phyloP scores from a whole-genome alignment of 2,797 vertebrate species.

The Peromyscus melanophrys region DNA sequence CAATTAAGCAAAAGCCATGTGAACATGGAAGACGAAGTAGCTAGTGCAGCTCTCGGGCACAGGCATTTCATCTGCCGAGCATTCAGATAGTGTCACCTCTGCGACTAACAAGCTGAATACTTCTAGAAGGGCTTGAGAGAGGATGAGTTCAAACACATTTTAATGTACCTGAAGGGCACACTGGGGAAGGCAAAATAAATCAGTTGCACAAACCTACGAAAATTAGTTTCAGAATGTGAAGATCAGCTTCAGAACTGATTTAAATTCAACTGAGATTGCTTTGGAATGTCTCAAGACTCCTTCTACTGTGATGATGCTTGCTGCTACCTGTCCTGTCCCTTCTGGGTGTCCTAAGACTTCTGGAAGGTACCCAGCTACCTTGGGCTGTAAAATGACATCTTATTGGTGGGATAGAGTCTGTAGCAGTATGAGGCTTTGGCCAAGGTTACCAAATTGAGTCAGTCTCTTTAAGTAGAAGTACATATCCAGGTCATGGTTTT shows the following conservation, averaged over 20 bases:
- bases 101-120: neutral
- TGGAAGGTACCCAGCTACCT: neutral
- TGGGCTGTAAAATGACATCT: neutral
- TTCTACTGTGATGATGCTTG: neutral
- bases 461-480: constrained; percentile 50
- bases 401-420: neutral
- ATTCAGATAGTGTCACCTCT: neutral
- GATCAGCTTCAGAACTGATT: neutral
- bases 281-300: neutral
- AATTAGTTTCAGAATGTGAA: constrained; percentile 35
- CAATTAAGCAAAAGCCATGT: constrained; percentile 45
- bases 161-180: neutral
- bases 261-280: neutral
- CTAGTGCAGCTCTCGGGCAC: constrained; percentile 26
- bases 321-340: neutral
- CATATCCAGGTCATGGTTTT: neutral
- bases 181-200: neutral
- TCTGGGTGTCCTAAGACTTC: neutral
- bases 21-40: constrained; percentile 52
- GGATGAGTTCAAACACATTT: neutral
- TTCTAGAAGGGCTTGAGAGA: neutral
- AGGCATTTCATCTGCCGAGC: neutral
- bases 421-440: neutral
- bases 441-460: neutral
- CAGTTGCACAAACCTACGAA: neutral